Base-by-base conservation (phyloP, 1,140 invertebrate species). In the Bombus ignitus region DNA sequence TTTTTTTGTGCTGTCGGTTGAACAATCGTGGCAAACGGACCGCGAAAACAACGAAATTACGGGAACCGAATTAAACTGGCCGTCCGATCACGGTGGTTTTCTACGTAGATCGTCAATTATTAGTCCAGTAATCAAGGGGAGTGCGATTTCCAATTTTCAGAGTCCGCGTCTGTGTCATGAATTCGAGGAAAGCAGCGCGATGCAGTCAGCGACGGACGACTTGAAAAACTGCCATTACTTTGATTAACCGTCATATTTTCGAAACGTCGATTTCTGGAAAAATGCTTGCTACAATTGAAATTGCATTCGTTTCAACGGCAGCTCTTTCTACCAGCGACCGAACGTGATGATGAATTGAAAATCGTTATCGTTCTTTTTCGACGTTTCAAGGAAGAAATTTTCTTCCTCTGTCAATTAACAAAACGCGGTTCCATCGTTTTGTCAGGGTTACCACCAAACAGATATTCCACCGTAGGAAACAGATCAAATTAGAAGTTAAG, bases 201-300 rank as follows among this genome's bases (percentile, higher is more conserved):
- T 53, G 35, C 25, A 25, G 44, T 37, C 42, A 32, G n/a, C 39
- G 15, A 28, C 80, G 53, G 57, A 28, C 59, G 80, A 89, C 72
- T 79, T 84, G 78, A 87, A 87, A 88, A 91, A 83, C 80, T 65
- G 47, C 86, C 91, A 91, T 92, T 92, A 92, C 88, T 91, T 92
- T 89, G 91, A 92, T 92, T 91, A 91, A 92, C 89, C 85, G 75
- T 91, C 87, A 89, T 83, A 89, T 87, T 92, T 91, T 80, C 82
- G 62, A 83, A 57, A 35, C 76, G 59, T 47, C 84, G 70, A 86
- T 87, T 85, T 37, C n/a, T 39, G n/a, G 73, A 53, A 85, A 75
- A 78, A 83, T 86, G 59, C 42, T 62, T 53, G 66, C n/a, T 22
- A 42, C 81, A 44, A 71, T 59, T 75, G 74, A 57, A 32, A 73